A percentile compares a stretch with the other conserved stretches of the same genome.
Evolutionary conservation across 2,113 vertebrate species (phyloP).

Genomic region (Rhizomys pruinosus): DNA sequence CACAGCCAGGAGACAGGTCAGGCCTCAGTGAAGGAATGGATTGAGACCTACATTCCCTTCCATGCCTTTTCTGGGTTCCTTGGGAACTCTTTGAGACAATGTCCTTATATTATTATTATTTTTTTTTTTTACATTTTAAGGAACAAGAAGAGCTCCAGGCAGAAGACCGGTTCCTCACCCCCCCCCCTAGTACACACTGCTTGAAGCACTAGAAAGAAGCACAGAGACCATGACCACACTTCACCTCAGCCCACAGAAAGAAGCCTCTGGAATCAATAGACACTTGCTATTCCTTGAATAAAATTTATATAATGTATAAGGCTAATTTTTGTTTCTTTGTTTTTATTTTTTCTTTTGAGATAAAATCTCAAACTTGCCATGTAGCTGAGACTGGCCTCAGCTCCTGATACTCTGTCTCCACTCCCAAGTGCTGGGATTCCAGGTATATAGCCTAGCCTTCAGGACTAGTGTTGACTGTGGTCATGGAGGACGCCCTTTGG

Average conservation of each 20-base stretch:
- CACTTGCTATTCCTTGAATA: no score
- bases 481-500: rapidly evolving
- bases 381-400: neutral
- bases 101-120: neutral
- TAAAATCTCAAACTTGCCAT: neutral
- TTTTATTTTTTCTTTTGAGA: neutral
- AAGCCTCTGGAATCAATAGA: neutral
- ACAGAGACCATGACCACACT: neutral
- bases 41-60: no score
- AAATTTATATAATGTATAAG: no score
- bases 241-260: neutral
- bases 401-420: neutral
- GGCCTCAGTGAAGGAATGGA: rapidly evolving
- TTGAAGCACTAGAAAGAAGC: neutral
- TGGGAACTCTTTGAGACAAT: neutral
- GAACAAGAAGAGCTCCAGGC: no score
- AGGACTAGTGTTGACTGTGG: rapidly evolving
- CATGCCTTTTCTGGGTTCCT: neutral
- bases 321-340: neutral
- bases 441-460: no score
- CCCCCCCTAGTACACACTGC: no score
- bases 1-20: rapidly evolving
- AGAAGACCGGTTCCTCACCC: no score
- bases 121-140: neutral
- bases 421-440: no score